phyloP scores from a whole-genome alignment of 2,797 vertebrate species.

The Caiman crocodilus region DNA sequence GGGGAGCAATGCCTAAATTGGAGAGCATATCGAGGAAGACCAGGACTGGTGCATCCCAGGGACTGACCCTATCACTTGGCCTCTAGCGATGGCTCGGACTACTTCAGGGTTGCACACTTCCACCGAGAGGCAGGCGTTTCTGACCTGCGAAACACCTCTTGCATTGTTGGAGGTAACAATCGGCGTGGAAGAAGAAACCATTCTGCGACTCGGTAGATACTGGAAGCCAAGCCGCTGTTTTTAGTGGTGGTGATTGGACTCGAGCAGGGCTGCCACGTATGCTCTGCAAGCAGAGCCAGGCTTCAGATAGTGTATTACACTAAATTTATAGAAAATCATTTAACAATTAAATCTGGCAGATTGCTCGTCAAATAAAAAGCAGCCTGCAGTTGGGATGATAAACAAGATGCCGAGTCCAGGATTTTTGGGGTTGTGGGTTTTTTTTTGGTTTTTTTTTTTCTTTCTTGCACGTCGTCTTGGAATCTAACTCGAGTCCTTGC shows the following conservation, averaged over 20 bases:
- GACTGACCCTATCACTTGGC: background rate
- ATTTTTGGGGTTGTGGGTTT: background rate
- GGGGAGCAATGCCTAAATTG: too few species aligned
- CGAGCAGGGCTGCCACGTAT: background rate
- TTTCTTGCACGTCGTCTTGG: constrained; percentile 17
- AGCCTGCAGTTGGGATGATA: constrained; percentile 26
- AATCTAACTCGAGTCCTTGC: constrained; percentile 47
- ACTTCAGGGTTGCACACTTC: background rate
- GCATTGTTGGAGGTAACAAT: background rate
- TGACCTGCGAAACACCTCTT: background rate
- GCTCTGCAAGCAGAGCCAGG: background rate
- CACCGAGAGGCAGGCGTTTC: background rate
- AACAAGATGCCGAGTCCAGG: constrained; percentile 8
- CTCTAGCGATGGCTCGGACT: background rate
- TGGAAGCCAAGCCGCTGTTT: background rate
- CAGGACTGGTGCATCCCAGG: background rate
- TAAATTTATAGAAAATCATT: constrained; percentile 60
- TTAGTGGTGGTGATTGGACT: background rate
- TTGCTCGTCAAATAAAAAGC: background rate
- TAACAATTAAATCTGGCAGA: constrained; percentile 49
- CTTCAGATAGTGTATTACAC: background rate
- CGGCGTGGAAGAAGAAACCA: background rate
- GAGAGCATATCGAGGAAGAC: background rate
- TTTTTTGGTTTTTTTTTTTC: background rate
- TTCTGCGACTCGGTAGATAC: constrained; percentile 3